phyloP scores from a whole-genome alignment of 2,113 vertebrate species.

The Zingel zingel region DNA sequence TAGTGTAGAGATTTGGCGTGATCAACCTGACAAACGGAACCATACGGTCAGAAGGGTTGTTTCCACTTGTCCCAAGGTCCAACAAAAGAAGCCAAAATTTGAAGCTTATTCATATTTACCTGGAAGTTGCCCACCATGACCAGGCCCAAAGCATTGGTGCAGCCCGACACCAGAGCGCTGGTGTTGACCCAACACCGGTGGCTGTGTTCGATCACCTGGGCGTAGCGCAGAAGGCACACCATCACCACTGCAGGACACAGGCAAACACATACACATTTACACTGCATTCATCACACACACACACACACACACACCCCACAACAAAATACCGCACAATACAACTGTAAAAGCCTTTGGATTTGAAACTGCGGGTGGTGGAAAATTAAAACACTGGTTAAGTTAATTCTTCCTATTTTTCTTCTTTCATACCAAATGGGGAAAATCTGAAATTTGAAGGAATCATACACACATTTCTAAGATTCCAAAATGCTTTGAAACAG shows the following conservation, averaged over 20 bases:
- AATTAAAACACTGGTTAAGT: neutral
- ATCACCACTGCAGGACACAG: conserved; percentile 86
- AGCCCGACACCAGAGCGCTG: conserved; percentile 89
- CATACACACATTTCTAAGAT: neutral
- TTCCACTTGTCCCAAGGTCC: neutral
- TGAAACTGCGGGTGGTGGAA: neutral
- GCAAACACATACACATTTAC: neutral
- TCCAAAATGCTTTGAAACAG: neutral
- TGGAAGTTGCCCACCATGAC: conserved; percentile 95
- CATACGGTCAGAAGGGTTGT: neutral
- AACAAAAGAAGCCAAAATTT: neutral
- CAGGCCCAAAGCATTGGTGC: conserved; percentile 89
- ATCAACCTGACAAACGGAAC: conserved; percentile 86
- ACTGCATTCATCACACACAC: too few relatives aligned
- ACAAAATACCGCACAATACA: neutral
- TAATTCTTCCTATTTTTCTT: too few relatives aligned
- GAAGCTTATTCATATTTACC: conserved; percentile 70
- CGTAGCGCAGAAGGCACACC: conserved; percentile 92
- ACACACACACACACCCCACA: too few relatives aligned
- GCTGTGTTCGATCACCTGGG: conserved; percentile 92
- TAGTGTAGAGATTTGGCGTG: conserved; percentile 93
- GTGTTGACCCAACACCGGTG: conserved; percentile 92
- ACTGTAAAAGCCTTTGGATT: neutral
- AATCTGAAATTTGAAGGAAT: neutral
- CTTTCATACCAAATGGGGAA: neutral